Evolutionary conservation across 2,797 vertebrate genomes (phyloP), one percentile per base, ranked within the genome.

Genomic region (Cryptoblepharus egeriae): DNA sequence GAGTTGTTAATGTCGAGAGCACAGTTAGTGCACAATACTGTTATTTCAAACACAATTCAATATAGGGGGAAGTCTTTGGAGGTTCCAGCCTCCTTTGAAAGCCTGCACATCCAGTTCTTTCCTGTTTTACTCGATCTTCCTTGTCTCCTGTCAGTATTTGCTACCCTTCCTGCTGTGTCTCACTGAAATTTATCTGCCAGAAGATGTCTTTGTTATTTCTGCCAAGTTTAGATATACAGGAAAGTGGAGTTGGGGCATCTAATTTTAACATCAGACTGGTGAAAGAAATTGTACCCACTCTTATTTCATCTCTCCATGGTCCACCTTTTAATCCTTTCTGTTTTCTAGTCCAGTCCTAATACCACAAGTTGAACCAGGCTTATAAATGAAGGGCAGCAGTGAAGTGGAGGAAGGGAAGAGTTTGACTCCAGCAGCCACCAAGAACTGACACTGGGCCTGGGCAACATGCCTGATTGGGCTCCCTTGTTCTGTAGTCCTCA

Each of bases 131-230:
- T 52, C 13, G 49, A 52, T 2, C 15, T 83, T 81, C 30, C 10
- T 57, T 84, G 22, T 52, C 0, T 0, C 2, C 3, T 64, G 32
- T n/a, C 32, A 1, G 0, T 32, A n/a, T 39, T 85, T 0, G 0
- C 39, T 75, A 18, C 85, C n/a, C 57, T 67, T 8, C 0, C 49
- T 57, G 28, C 0, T 0, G 3, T 0, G 58, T 39, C 1, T 83
- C 74, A 52, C 71, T 71, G n/a, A 37, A 60, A n/a, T 37, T n/a
- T 77, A 42, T 49, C 42, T 30, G 13, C 42, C 20, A 30, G 30
- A 18, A 67, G 10, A 37, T 37, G 65, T 67, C 16, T 64, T 12
- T 10, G 26, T 63, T 57, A 3, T 57, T 2, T 79, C 26, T 45
- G 1, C 18, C 26, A n/a, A 64, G 11, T 11, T 16, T n/a, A 30